Conservation (phyloP, 2,888 invertebrate genomes). For the Epistrophella euchroma region DNA sequence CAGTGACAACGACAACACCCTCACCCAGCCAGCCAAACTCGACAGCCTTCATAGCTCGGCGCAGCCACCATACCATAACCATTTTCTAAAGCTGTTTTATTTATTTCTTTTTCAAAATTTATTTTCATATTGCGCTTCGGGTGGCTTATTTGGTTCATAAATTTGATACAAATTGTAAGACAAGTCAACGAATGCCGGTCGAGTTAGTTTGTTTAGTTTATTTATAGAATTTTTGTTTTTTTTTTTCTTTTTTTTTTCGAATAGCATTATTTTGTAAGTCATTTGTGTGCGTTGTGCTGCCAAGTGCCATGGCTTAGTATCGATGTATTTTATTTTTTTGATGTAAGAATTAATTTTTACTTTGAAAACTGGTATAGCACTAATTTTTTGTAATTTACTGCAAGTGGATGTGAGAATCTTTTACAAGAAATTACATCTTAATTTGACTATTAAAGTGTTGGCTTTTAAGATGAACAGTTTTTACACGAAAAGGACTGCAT, state of each 20-base stretch:
- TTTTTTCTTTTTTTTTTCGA: not conserved
- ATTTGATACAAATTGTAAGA: constrained; percentile 38
- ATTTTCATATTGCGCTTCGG: constrained; percentile 30
- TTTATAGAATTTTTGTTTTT: constrained; percentile 37
- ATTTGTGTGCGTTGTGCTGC: constrained; percentile 25
- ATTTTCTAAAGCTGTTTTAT: constrained; percentile 27
- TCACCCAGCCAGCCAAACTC: no score
- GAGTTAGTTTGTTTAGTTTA: constrained; percentile 35
- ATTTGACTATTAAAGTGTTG: not conserved
- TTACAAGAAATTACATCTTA: not conserved
- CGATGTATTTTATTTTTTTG: not conserved
- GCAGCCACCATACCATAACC: not conserved
- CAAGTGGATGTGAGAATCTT: not conserved
- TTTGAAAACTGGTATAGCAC: not conserved
- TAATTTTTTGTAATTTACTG: not conserved
- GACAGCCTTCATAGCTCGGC: constrained; percentile 21
- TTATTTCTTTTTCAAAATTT: constrained; percentile 45
- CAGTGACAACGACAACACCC: constrained; percentile 7
- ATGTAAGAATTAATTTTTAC: not conserved
- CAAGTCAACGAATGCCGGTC: constrained; percentile 30
- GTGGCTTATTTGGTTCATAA: constrained; percentile 44
- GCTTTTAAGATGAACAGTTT: no score
- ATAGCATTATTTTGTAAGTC: constrained; percentile 54
- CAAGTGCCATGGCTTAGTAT: not conserved
- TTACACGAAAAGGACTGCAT: no score